Conservation (phyloP, 2,888 invertebrate genomes). For the Drosophila neutralis region DNA sequence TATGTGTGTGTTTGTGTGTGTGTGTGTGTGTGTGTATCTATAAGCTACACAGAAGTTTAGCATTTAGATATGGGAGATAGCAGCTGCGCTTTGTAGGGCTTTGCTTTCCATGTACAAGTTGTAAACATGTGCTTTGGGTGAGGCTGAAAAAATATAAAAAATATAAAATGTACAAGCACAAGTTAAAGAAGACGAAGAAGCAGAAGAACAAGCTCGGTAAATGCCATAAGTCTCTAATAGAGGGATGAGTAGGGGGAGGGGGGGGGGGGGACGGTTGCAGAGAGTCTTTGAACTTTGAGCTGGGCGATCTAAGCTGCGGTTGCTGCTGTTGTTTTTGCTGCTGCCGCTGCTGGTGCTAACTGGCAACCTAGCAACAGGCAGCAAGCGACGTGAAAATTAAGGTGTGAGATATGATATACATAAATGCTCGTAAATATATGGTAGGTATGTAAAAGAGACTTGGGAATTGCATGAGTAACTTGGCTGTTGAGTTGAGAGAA, state of each 20-base stretch:
- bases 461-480: not conserved
- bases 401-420: conserved; percentile 32
- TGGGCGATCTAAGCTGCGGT: conserved; percentile 21
- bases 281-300: conserved; percentile 59
- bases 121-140: conserved; percentile 54
- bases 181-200: conserved; percentile 2
- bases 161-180: conserved; percentile 9
- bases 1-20: not conserved
- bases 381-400: not conserved
- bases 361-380: conserved; percentile 44
- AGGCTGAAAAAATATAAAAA: conserved; percentile 36
- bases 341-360: not conserved
- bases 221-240: conserved; percentile 23
- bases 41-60: conserved; percentile 66
- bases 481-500: not conserved
- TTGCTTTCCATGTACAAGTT: conserved; percentile 59
- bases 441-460: not conserved
- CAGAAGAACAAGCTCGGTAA: conserved; percentile 3
- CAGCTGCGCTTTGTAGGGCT: conserved; percentile 65
- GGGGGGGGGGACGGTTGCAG: not conserved
- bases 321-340: not conserved
- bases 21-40: conserved; percentile 55
- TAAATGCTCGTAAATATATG: not conserved
- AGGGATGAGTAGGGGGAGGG: not conserved
- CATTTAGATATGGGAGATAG: conserved; percentile 75